Percentiles rank a stretch among this genome's conserved stretches.
phyloP scores from a whole-genome alignment of 2,113 vertebrate genomes.

The Turdus rufiventris region DNA sequence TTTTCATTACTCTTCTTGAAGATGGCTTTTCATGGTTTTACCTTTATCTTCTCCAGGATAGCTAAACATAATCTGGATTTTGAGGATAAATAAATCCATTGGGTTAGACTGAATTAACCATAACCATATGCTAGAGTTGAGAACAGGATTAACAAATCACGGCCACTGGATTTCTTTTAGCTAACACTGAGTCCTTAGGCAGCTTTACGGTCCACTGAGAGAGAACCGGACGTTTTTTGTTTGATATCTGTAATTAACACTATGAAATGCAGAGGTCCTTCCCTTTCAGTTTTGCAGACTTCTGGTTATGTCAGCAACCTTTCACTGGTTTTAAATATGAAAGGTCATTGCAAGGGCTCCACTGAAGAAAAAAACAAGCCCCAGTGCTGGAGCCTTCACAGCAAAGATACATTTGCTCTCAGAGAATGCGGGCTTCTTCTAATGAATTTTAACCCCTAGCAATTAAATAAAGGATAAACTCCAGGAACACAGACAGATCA shows the following conservation, averaged over 20 bases:
- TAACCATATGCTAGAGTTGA: neutral
- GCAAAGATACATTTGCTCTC: neutral
- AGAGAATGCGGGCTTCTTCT: neutral
- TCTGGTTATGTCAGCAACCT: neutral
- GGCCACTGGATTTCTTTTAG: neutral
- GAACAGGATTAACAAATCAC: neutral
- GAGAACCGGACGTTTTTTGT: neutral
- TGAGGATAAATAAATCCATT: neutral
- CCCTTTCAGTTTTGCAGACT: neutral
- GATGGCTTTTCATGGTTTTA: neutral
- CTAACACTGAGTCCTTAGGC: neutral
- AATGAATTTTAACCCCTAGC: neutral
- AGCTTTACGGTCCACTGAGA: neutral
- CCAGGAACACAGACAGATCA: neutral
- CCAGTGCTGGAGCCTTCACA: neutral
- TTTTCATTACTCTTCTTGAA: neutral
- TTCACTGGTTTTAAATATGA: neutral
- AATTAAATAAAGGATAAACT: neutral
- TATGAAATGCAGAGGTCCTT: neutral
- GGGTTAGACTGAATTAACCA: neutral
- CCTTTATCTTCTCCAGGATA: neutral
- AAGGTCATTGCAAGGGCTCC: neutral
- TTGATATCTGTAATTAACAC: neutral
- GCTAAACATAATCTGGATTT: neutral
- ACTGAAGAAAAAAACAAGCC: neutral